Base-by-base conservation (phyloP, 2,888 invertebrate species). In the Acanthosepion esculentum region DNA sequence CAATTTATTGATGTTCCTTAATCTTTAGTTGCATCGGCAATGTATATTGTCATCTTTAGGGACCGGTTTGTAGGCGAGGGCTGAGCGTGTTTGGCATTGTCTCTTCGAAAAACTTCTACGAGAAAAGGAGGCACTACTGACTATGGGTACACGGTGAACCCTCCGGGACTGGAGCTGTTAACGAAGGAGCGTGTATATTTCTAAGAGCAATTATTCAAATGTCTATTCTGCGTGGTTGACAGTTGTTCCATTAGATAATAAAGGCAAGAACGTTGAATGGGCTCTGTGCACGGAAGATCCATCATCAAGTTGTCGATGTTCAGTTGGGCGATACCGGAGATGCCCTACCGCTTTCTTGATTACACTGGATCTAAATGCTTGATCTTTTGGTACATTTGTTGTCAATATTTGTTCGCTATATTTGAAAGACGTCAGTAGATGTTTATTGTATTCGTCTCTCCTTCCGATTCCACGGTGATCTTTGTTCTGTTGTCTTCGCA, bases 171-270 rank as follows among this genome's bases (percentile, higher is more conserved):
- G 78, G n/a, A 29, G 78, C 78, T 78, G 29, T 78, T 78, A 78
- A 78, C n/a, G 78, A 78, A 78, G 29, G 78, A n/a, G 10, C 78
- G 78, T 15, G 78, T 78, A n/a, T 78, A 8, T 78, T 29, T 78
- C 78, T 78, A 8, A 8, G 78, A 15, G 29, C n/a, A 78, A 78
- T 78, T 78, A 78, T 78, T 78, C 78, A 78, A 78, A n/a, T 78
- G 78, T 78, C 78, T n/a, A 78, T 78, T n/a, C 78, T 78, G 78
- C 78, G 29, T 78, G 78, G 78, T 78, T 78, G 78, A 78, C 78
- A 78, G 78, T n/a, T 78, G 78, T 78, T 78, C 78, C 78, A 78
- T 78, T 78, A 78, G 78, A 78, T 78, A 78, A 78, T 78, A 78
- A 78, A 78, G 78, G n/a, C 29, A 10, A n/a, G 78, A 10, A n/a